Percentiles rank a stretch among this genome's conserved stretches.
Evolutionary conservation across 2,113 vertebrate genomes (phyloP).

Genomic region (Ceyx cyanopectus): DNA sequence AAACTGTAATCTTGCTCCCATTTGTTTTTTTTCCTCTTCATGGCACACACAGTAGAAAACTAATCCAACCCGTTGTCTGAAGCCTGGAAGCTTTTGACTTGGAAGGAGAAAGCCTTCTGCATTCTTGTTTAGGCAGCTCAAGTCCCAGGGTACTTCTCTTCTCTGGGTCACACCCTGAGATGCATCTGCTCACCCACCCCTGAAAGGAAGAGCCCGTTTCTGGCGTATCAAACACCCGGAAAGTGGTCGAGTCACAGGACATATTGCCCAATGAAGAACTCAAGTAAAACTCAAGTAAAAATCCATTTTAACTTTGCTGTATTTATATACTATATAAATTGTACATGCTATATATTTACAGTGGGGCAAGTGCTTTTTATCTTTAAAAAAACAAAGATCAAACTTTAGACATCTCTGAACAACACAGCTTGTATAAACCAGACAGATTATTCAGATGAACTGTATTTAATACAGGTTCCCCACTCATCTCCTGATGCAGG

Average conservation of each 20-base stretch:
- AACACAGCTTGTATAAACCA: slow-evolving; percentile 86
- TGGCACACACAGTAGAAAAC: not conserved
- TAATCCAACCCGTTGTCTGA: not conserved
- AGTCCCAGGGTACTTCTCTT: slow-evolving; percentile 4
- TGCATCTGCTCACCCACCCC: slow-evolving; percentile 31
- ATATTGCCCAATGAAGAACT: slow-evolving; percentile 37
- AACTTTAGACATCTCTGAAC: slow-evolving; percentile 86
- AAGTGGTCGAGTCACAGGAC: slow-evolving; percentile 30
- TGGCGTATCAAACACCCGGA: not conserved
- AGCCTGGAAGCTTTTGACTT: not conserved
- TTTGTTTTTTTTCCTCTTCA: not conserved
- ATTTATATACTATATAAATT: slow-evolving; percentile 92
- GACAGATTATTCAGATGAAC: slow-evolving; percentile 86
- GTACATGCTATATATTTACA: slow-evolving; percentile 95
- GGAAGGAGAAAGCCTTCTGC: slow-evolving; percentile 35
- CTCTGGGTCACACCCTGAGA: not conserved
- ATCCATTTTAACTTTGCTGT: slow-evolving; percentile 78
- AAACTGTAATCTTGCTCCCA: not conserved
- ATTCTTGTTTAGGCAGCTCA: slow-evolving; percentile 21
- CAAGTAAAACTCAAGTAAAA: slow-evolving; percentile 57
- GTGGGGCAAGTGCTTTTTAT: slow-evolving; percentile 86
- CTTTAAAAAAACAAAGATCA: slow-evolving; percentile 87
- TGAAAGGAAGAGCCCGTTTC: slow-evolving; percentile 13
- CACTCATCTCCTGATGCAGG: slow-evolving; percentile 88
- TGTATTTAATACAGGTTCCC: slow-evolving; percentile 87